Evolutionary conservation across 2,888 invertebrate genomes (phyloP).

Genomic region (Netelia virgata): DNA sequence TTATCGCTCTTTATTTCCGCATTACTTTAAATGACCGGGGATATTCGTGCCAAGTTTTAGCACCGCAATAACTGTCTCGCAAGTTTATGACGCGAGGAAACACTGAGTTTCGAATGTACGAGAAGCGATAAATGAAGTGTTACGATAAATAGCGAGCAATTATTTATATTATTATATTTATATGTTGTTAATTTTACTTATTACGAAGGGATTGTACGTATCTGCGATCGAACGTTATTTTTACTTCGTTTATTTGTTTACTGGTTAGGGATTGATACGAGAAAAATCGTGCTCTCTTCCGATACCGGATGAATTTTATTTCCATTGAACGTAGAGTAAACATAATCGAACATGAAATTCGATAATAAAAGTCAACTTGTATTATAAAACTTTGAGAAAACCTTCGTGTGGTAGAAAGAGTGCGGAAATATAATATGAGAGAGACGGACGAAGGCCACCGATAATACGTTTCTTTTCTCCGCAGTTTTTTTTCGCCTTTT

Average conservation of each 20-base stretch:
- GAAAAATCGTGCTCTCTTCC: not conserved
- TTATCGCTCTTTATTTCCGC: too few relatives aligned
- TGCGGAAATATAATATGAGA: slow-evolving; percentile 20
- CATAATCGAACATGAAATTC: slow-evolving; percentile 38
- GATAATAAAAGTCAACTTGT: slow-evolving; percentile 68
- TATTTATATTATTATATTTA: too few relatives aligned
- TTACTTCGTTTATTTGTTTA: not conserved
- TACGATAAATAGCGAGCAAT: too few relatives aligned
- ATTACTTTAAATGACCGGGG: too few relatives aligned
- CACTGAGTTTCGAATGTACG: too few relatives aligned
- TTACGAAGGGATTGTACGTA: not conserved
- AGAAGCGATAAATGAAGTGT: too few relatives aligned
- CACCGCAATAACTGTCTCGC: too few relatives aligned
- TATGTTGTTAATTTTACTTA: not conserved
- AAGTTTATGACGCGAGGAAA: too few relatives aligned
- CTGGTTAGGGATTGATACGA: not conserved
- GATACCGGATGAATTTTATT: slow-evolving; percentile 36
- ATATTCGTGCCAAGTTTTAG: too few relatives aligned
- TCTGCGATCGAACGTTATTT: not conserved
- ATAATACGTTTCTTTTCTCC: slow-evolving; percentile 44
- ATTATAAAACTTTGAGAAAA: slow-evolving; percentile 68
- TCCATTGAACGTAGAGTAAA: slow-evolving; percentile 55
- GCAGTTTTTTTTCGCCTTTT: slow-evolving; percentile 13
- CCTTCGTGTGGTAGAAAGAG: not conserved
- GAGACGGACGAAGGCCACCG: slow-evolving; percentile 10